Percentiles rank a stretch among this genome's conserved stretches.
These are phyloP conservation scores for Corythornis cristatus DNA, from an alignment of 2,113 vertebrate genomes.

Conservation along the genomic window DNA sequence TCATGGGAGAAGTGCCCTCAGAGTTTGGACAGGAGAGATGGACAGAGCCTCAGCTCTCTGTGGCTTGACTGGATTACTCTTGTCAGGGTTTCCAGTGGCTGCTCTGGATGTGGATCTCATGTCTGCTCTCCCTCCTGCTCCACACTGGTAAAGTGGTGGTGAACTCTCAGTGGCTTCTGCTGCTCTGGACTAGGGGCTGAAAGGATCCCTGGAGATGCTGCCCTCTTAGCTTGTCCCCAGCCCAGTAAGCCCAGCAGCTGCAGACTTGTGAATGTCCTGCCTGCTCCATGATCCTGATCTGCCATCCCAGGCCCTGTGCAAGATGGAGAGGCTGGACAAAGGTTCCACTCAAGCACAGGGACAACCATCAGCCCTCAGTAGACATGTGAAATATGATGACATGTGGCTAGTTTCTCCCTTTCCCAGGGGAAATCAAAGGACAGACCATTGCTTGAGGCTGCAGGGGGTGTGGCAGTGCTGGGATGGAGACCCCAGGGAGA, in stretches of 20 bases:
- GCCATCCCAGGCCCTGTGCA: accelerated
- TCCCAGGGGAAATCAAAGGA: not conserved
- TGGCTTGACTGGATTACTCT: not conserved
- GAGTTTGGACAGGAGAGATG: not conserved
- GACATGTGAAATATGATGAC: not conserved
- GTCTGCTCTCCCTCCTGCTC: not conserved
- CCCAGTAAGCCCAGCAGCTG: not conserved
- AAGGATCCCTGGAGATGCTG: not conserved
- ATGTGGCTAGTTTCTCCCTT: not conserved
- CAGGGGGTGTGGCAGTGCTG: accelerated
- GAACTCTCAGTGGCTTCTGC: not conserved
- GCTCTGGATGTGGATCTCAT: not conserved
- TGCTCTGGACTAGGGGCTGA: not conserved
- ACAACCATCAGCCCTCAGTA: not conserved
- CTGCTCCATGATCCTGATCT: not conserved
- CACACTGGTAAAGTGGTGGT: not conserved
- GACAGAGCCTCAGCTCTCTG: not conserved
- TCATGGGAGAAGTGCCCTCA: not conserved
- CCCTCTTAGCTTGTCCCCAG: not conserved
- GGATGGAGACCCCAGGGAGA: not conserved
- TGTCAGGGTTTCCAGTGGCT: not conserved
- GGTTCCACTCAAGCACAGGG: not conserved
- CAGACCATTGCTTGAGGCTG: not conserved
- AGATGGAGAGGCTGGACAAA: not conserved
- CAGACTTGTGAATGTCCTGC: not conserved